A percentile compares a stretch with the other conserved stretches of the same genome.
Conservation (phyloP, 1,140 invertebrate species). For the Oreohelix idahoensis region DNA sequence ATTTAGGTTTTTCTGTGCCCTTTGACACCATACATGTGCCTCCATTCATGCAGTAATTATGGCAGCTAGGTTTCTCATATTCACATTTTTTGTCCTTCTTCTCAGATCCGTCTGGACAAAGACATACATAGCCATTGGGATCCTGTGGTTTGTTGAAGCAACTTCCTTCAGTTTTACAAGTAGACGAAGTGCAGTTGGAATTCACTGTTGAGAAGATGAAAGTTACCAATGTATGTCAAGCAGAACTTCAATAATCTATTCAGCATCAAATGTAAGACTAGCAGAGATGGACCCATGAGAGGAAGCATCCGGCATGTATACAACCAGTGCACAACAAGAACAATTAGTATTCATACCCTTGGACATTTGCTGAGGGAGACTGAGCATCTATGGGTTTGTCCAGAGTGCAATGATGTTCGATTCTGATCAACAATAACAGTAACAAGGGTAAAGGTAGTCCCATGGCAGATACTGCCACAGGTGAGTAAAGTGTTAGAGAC, state of each 20-base stretch:
- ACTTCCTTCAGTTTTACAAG: conserved; percentile 39
- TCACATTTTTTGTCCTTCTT: conserved; percentile 64
- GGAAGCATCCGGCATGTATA: no score
- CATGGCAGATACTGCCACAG: no score
- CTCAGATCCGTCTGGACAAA: conserved; percentile 79
- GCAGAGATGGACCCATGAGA: no score
- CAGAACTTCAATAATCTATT: background rate
- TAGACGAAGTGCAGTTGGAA: conserved; percentile 70
- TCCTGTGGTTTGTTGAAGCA: conserved; percentile 59
- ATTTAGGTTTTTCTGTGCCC: conserved; percentile 62
- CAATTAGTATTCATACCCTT: no score
- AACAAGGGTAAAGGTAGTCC: no score
- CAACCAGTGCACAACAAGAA: no score
- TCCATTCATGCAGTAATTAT: conserved; percentile 77
- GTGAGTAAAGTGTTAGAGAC: no score
- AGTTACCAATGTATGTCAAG: background rate
- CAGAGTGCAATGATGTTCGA: no score
- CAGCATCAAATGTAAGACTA: no score
- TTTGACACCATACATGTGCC: conserved; percentile 74
- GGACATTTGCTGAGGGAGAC: no score
- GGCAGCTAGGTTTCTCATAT: conserved; percentile 73
- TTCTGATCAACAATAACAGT: no score
- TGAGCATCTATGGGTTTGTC: no score
- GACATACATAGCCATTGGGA: conserved; percentile 72
- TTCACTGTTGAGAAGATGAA: conserved; percentile 64